Base-by-base conservation (phyloP, 2,888 invertebrate species). In the Apamea anceps region DNA sequence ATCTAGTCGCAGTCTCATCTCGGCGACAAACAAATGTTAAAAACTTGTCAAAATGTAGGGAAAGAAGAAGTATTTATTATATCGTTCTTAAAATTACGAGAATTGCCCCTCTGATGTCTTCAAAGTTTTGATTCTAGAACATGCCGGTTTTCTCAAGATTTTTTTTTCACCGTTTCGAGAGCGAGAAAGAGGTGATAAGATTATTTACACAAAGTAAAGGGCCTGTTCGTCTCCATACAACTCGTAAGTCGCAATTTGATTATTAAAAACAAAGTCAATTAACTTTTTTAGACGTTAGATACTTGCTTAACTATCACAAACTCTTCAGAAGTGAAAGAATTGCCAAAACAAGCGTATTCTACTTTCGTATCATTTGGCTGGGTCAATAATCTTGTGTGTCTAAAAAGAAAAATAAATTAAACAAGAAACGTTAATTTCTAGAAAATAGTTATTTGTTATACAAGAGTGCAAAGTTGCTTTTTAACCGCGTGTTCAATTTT, bases 361-460 rank as follows among this genome's bases (percentile, higher is more conserved):
- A 13, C 28, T 70, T 7, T 48, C 1, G 18, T 45, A 12, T 21
- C 3, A 67, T 70, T 48, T 32, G 15, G 15, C 25, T 54, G 15
- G 13, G 21, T 48, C 15, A 25, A 25, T 54, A 54, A 54, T 12
- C 18, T 37, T 54, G 25, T 54, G 37, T 32, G 25, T 32, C 18
- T 37, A n/a, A 45, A 66, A 21, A 15, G 7, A 70, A 51, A 37
- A 65, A 42, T 21, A 48, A 37, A 77, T 32, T 32, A 32, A 2
- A 71, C 45, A 48, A 54, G 8, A 28, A 66, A 67, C 28, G 71
- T 4, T 68, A 12, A 37, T 73, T 13, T 68, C 60, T 63, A 76
- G 32, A 67, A 83, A n/a, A n/a, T n/a, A n/a, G n/a, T n/a, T n/a
- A n/a, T n/a, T n/a, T n/a, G n/a, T n/a, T n/a, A n/a, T n/a, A n/a